phyloP scores from a whole-genome alignment of 2,888 invertebrate genomes.

The Rhogogaster chlorosoma region DNA sequence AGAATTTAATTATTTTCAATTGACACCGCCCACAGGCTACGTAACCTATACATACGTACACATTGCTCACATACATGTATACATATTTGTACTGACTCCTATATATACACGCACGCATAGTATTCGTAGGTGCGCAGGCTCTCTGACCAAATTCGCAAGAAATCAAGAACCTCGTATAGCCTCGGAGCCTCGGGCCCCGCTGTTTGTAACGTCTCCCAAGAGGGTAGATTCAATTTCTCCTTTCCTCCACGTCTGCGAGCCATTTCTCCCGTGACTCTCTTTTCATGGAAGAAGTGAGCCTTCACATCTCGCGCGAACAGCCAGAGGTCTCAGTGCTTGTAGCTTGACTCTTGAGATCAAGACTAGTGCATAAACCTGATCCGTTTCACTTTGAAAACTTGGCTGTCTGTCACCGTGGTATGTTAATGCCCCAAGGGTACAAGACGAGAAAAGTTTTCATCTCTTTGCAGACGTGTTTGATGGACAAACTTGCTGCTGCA shows the following conservation, averaged over 20 bases:
- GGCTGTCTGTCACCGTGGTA: constrained; percentile 18
- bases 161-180: constrained; percentile 40
- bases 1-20: constrained; percentile 46
- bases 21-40: not conserved
- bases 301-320: constrained; percentile 33
- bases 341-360: constrained; percentile 22
- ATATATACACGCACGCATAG: not conserved
- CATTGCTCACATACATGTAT: not conserved
- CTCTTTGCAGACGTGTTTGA: not conserved
- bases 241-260: not conserved
- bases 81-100: not conserved
- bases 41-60: not conserved
- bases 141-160: constrained; percentile 31
- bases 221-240: constrained; percentile 53
- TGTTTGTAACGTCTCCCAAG: constrained; percentile 53
- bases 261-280: constrained; percentile 32
- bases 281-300: constrained; percentile 31
- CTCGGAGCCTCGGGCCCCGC: constrained; percentile 7
- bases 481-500: not conserved
- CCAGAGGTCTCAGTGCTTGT: constrained; percentile 2
- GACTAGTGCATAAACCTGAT: constrained; percentile 30
- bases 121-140: not conserved
- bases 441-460: not conserved
- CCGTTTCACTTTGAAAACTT: constrained; percentile 40
- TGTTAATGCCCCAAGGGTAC: constrained; percentile 27